Evolutionary conservation across 2,888 invertebrate genomes (phyloP), one percentile per base, ranked within the genome.

Genomic region (Orchesella flavescens): DNA sequence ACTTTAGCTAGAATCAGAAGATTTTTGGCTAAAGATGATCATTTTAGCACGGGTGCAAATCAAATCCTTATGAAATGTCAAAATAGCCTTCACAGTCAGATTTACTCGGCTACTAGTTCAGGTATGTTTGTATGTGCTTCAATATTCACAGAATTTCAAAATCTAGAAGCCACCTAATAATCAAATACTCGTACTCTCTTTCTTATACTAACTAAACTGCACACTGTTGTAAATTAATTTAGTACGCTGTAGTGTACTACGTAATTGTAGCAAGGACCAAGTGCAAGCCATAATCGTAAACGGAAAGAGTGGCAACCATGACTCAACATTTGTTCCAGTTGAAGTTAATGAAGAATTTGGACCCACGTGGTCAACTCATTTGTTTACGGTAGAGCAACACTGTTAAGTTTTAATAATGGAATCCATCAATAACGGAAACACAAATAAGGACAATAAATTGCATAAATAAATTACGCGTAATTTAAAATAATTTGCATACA

Each of bases 361-460:
- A 17, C 89, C 89, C 53, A 91, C 91, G 4, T 91, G 91, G 91
- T 89, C 90, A 2, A 92, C 91, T 1, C 91, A 91, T 88, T 92
- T 91, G 91, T 91, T 92, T 85, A 89, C 89, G 86, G 89, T 89
- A 5, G 59, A 49, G 59, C 12, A 9, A 44, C 12, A 12, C n/a
- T 10, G 12, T n/a, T 15, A 49, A 49, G 12, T 12, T 44, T 44
- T 12, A 44, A 44, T 12, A 49, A 49, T 49, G n/a, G 15, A 49
- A 49, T n/a, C n/a, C n/a, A n/a, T n/a, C n/a, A n/a, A n/a, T n/a
- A n/a, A n/a, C n/a, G n/a, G n/a, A n/a, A n/a, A n/a, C n/a, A n/a
- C n/a, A n/a, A n/a, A n/a, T n/a, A n/a, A n/a, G n/a, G n/a, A n/a
- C n/a, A n/a, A n/a, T n/a, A n/a, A n/a, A n/a, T n/a, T n/a, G n/a